Evolutionary conservation across 1,140 invertebrate genomes (phyloP).

Genomic region (Armadillidium nasatum): DNA sequence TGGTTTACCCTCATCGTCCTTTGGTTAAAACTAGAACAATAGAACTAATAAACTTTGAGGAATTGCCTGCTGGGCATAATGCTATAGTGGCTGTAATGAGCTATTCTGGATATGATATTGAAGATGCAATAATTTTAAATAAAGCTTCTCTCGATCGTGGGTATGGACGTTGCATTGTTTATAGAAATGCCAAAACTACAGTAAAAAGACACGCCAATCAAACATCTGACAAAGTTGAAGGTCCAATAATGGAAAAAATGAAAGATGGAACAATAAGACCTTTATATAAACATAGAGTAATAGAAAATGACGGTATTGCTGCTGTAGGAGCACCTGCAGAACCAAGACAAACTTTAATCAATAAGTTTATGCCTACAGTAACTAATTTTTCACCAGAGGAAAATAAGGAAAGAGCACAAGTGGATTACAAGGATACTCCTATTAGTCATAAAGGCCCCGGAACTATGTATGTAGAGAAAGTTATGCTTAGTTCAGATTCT

Average conservation of each 20-base stretch:
- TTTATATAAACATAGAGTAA: conserved; percentile 72
- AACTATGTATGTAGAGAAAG: too few species aligned
- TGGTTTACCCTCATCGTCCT: too few species aligned
- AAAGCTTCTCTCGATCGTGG: conserved; percentile 88
- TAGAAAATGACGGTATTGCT: conserved; percentile 91
- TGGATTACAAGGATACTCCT: conserved; percentile 61
- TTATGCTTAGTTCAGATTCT: too few species aligned
- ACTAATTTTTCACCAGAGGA: conserved; percentile 59
- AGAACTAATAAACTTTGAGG: conserved; percentile 92
- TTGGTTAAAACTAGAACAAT: conserved; percentile 91
- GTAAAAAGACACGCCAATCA: conserved; percentile 91
- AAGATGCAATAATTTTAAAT: conserved; percentile 96
- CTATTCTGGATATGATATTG: conserved; percentile 89
- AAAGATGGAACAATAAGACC: conserved; percentile 76
- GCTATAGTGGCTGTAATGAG: conserved; percentile 99
- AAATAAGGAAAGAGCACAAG: conserved; percentile 45
- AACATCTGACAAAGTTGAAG: conserved; percentile 85
- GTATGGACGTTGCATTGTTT: conserved; percentile 82
- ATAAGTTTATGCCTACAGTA: conserved; percentile 78
- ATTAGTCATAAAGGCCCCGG: conserved; percentile 69
- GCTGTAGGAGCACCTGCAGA: conserved; percentile 61
- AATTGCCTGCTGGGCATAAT: conserved; percentile 98
- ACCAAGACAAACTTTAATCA: too few species aligned
- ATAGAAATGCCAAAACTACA: conserved; percentile 80
- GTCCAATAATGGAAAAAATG: conserved; percentile 62